Base-by-base conservation (phyloP, 2,113 vertebrate species). In the Ibidorhyncha struthersii region DNA sequence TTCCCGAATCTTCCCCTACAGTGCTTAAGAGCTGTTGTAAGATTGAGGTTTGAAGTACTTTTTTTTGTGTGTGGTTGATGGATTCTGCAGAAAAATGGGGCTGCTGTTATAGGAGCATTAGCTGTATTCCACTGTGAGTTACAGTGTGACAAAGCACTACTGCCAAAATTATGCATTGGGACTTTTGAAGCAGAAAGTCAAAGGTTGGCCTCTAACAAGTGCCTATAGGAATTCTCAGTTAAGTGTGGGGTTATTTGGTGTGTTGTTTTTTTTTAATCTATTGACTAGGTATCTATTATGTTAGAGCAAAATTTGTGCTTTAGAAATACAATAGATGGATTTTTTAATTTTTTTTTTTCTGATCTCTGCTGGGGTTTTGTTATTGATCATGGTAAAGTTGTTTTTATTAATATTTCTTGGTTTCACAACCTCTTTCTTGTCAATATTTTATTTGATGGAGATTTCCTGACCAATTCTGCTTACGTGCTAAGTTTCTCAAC, bases 401-500 rank as follows among this genome's bases (percentile, higher is more conserved):
- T 11, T 63, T 81, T 65, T 69, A 21, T 66, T 58, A 41, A 10
- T 29, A 7, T 52, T 52, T 27, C 4, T 69, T 58, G 14, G 10
- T 59, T 86, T 34, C 10, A 53, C 22, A 89, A 61, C 10, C 34
- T 66, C 0, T 38, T 61, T n/a, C 34, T 30, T 71, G 50, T 45
- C 41, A 27, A 1, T 49, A 21, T 52, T 76, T 52, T 45, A n/a
- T 50, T n/a, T 67, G 36, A 49, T 81, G 32, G 6, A 34, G 30
- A 34, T 67, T 86, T 89, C 14, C 14, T 78, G 22, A 32, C 17
- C 4, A 41, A 13, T 69, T 86, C 38, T 83, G 8, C 8, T 67
- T 56, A 18, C 10, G 3, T 0, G 0, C 4, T 26, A 55, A 40
- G 11, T 61, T 86, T 45, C 4, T 82, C 50, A 50, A 32, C 5